Evolutionary conservation across 2,113 vertebrate species (phyloP).

Genomic region (Lampris incognitus): DNA sequence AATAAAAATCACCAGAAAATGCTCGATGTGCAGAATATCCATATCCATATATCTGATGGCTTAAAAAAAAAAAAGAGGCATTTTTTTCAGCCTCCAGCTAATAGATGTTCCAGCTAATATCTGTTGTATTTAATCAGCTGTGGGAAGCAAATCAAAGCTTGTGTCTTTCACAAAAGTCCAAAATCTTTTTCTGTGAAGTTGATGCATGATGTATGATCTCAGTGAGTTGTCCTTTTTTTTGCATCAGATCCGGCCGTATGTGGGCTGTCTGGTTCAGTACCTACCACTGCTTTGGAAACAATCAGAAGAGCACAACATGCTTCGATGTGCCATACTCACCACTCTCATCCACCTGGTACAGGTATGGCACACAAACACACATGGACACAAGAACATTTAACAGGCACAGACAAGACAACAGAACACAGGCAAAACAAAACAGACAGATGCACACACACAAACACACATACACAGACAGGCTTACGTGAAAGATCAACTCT

Average conservation of each 20-base stretch:
- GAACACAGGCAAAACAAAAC: too few relatives aligned
- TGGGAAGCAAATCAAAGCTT: background rate
- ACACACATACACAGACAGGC: background rate
- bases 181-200: too few relatives aligned
- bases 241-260: slow-evolving; percentile 90
- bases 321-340: slow-evolving; percentile 96
- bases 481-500: too few relatives aligned
- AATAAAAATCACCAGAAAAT: too few relatives aligned
- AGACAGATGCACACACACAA: background rate
- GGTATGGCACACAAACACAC: slow-evolving; percentile 76
- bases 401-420: background rate
- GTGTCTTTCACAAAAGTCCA: too few relatives aligned
- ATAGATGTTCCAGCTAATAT: too few relatives aligned
- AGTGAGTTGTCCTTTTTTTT: slow-evolving; percentile 12
- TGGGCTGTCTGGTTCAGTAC: slow-evolving; percentile 95
- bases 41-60: too few relatives aligned
- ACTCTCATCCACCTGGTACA: slow-evolving; percentile 94
- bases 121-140: background rate
- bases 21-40: too few relatives aligned
- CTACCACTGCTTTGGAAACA: slow-evolving; percentile 98
- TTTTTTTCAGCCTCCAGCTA: too few relatives aligned
- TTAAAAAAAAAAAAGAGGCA: too few relatives aligned
- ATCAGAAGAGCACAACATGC: slow-evolving; percentile 98
- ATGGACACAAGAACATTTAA: background rate
- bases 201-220: background rate